phyloP scores from a whole-genome alignment of 2,797 vertebrate genomes.

The Taenioides sp. region DNA sequence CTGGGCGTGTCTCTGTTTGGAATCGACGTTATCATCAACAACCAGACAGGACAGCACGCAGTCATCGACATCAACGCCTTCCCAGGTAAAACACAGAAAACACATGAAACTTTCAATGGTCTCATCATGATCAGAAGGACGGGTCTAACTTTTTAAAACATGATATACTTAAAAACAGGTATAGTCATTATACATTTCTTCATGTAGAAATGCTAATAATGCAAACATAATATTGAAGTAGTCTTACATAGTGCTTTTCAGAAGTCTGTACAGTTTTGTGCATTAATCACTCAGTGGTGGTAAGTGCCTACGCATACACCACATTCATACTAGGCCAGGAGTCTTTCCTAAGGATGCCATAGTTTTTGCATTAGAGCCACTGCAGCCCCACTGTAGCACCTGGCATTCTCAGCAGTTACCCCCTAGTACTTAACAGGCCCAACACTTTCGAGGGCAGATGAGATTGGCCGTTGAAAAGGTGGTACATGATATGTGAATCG shows the following conservation, averaged over 20 bases:
- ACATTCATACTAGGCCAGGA: too few species aligned
- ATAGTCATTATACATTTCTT: too few species aligned
- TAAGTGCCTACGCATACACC: too few species aligned
- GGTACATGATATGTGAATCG: neutral
- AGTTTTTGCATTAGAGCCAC: neutral
- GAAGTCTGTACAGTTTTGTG: too few species aligned
- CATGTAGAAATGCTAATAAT: too few species aligned
- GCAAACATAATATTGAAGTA: too few species aligned
- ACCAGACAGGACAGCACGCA: constrained; percentile 93
- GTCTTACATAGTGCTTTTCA: too few species aligned
- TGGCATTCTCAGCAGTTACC: too few species aligned
- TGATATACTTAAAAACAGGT: neutral
- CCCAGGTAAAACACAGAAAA: constrained; percentile 80
- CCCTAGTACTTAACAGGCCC: too few species aligned
- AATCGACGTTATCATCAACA: constrained; percentile 98
- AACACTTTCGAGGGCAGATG: neutral
- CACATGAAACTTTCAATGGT: neutral
- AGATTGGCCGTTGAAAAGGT: too few species aligned
- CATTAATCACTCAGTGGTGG: too few species aligned
- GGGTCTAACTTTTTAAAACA: neutral
- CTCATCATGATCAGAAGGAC: neutral
- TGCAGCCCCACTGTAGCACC: too few species aligned
- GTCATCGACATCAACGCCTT: constrained; percentile 98
- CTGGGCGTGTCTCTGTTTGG: constrained; percentile 95
- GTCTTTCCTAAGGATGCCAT: neutral